These are phyloP conservation scores for Bothrops jararaca DNA, from an alignment of 2,113 vertebrate species.

Conservation along the genomic window DNA sequence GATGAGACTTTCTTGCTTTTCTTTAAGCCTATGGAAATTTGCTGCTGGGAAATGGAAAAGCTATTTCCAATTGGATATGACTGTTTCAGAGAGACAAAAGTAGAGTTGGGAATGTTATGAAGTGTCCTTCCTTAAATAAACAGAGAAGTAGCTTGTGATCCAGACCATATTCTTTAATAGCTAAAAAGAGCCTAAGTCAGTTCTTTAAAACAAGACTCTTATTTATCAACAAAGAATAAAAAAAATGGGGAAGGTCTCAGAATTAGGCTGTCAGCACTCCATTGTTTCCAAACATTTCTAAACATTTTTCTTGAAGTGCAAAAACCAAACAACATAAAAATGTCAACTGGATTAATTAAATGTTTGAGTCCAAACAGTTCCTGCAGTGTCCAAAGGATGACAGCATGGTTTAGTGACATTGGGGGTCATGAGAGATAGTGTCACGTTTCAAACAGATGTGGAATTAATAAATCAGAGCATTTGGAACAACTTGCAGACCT, in stretches of 20 bases:
- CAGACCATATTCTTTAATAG: background rate
- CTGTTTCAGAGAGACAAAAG: background rate
- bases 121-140: background rate
- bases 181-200: slow-evolving; percentile 51
- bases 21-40: background rate
- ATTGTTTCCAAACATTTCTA: slow-evolving; percentile 54
- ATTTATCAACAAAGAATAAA: background rate
- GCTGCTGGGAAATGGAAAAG: background rate
- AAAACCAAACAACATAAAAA: slow-evolving; percentile 54
- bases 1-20: background rate
- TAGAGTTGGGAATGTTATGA: too few species aligned
- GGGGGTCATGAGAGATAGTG: slow-evolving; percentile 36
- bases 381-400: slow-evolving; percentile 28
- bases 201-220: slow-evolving; percentile 41
- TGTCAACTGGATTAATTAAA: slow-evolving; percentile 59
- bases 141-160: background rate
- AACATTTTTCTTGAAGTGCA: slow-evolving; percentile 50
- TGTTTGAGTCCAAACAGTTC: slow-evolving; percentile 54
- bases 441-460: slow-evolving; percentile 57
- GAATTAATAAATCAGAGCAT: slow-evolving; percentile 30
- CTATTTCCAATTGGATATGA: background rate
- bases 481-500: slow-evolving; percentile 7
- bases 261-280: slow-evolving; percentile 45
- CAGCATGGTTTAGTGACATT: slow-evolving; percentile 29
- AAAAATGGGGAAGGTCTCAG: background rate